These are phyloP conservation scores for Tipula unca DNA, from an alignment of 2,888 invertebrate genomes.

Conservation along the genomic window DNA sequence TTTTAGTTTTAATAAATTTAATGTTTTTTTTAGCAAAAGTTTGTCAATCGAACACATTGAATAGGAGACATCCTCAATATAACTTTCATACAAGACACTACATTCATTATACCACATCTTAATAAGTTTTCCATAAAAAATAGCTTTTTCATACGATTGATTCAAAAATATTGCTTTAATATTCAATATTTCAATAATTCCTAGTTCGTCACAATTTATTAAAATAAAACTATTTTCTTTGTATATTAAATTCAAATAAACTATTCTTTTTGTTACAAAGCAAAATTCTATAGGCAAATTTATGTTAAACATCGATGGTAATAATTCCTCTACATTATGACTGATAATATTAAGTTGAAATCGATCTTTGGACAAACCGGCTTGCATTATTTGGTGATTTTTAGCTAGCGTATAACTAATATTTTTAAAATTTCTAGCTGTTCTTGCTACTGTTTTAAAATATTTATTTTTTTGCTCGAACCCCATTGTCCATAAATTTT, in stretches of 20 bases:
- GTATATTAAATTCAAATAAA: too few relatives aligned
- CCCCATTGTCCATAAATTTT: background rate
- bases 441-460: background rate
- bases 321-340: background rate
- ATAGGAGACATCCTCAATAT: background rate
- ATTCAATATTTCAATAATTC: background rate
- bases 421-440: background rate
- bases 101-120: constrained; percentile 20
- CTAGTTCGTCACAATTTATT: background rate
- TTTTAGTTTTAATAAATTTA: background rate
- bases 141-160: background rate
- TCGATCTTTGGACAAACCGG: background rate
- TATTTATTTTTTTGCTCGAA: background rate
- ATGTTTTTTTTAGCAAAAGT: background rate
- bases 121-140: constrained; percentile 16
- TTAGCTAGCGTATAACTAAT: background rate
- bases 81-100: background rate
- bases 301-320: constrained; percentile 15
- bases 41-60: background rate
- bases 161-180: background rate
- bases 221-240: background rate
- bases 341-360: background rate
- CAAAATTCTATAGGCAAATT: background rate
- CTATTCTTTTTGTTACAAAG: constrained; percentile 18
- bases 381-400: constrained; percentile 16